A percentile compares a stretch with the other conserved stretches of the same genome.
Evolutionary conservation across 2,797 vertebrate genomes (phyloP).

Genomic region (Pangasius larnaudii): DNA sequence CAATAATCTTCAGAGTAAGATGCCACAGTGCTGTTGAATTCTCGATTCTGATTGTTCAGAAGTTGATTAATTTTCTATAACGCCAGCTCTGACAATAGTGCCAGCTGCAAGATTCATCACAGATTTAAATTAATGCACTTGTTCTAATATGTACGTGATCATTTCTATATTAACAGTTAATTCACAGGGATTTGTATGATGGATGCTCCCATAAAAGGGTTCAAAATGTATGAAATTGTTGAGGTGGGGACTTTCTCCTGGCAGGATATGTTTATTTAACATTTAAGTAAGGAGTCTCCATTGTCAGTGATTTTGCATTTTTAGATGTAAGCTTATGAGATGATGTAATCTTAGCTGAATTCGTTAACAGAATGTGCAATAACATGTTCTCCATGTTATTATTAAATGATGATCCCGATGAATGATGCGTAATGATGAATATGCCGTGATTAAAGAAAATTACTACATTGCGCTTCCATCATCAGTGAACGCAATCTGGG

Average conservation of each 20-base stretch:
- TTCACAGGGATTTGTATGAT: background rate
- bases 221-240: background rate
- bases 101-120: background rate
- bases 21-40: background rate
- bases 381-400: background rate
- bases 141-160: background rate
- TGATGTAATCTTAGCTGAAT: background rate
- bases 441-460: conserved; percentile 8
- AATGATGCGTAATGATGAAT: background rate
- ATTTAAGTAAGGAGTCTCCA: background rate
- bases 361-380: background rate
- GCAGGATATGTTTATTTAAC: background rate
- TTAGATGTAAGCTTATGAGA: background rate
- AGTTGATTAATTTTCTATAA: background rate
- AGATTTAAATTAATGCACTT: background rate
- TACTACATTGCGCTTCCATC: background rate
- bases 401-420: background rate
- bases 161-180: background rate
- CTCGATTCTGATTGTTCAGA: background rate
- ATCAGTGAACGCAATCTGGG: background rate
- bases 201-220: background rate
- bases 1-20: background rate
- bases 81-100: background rate
- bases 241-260: background rate
- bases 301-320: background rate